Base-by-base conservation (phyloP, 2,113 vertebrate genomes). In the Bolborhynchus lineola region DNA sequence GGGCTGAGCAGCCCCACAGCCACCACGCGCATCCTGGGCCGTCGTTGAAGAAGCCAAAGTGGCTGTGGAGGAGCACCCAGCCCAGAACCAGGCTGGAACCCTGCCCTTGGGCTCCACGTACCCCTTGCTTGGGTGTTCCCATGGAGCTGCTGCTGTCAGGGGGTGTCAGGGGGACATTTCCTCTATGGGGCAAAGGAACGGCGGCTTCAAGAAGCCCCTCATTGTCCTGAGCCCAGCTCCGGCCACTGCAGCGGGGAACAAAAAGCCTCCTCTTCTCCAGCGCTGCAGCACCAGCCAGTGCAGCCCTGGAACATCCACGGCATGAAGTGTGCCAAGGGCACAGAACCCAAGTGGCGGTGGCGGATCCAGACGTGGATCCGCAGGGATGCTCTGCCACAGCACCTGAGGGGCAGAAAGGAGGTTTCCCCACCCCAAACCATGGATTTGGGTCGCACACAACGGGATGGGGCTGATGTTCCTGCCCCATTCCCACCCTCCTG, bases 231-330 rank as follows among this genome's bases (percentile, higher is more conserved):
- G 88, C 68, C 64, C 77, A n/a, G 77, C 65, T 71, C 87, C 21
- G 60, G 84, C 82, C 59, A 82, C 57, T 19, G 8, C 4, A 0
- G 41, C 19, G 13, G 18, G 28, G 68, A 95, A 96, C 95, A 97
- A 97, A 94, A 93, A 91, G 68, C 70, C 35, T 68, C 91, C 94
- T 97, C 88, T 97, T 96, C 90, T 95, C 60, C 62, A 52, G 18
- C 49, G 10, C 49, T 35, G 23, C 26, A 23, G 26, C 17, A 42
- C 75, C 8, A 57, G 59, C 86, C 50, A 21, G 41, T 13, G 11
- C 62, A 70, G 68, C 39, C 77, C 76, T 20, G 11, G 81, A 85
- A 89, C 89, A 79, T 84, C 35, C 53, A 8, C 63, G 95, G 92
- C 94, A 75, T 81, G 86, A 74, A 75, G 80, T 55, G 76, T 92